These are phyloP conservation scores for Plutella xylostella DNA, from an alignment of 2,888 invertebrate genomes.

Conservation along the genomic window DNA sequence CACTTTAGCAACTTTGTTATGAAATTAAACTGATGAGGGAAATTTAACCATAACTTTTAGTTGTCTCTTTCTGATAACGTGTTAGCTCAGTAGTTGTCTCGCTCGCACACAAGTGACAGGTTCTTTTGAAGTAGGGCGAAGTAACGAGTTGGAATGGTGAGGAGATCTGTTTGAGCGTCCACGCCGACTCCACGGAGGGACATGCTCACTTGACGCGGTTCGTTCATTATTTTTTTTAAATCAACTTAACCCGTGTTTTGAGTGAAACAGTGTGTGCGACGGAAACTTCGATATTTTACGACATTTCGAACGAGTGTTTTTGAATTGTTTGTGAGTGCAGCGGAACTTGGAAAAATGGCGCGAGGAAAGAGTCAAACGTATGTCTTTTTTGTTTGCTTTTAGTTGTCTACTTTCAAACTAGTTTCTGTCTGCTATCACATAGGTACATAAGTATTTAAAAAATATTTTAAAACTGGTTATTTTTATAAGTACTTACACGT, in stretches of 20 bases:
- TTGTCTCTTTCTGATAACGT: not conserved
- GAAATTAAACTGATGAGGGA: not conserved
- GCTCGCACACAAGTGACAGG: slow-evolving; percentile 46
- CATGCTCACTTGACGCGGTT: slow-evolving; percentile 49
- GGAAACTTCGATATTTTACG: slow-evolving; percentile 17
- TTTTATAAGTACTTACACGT: too few relatives aligned
- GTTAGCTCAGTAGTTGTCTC: slow-evolving; percentile 26
- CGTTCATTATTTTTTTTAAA: not conserved
- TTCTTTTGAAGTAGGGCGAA: slow-evolving; percentile 57
- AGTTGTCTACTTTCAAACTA: too few relatives aligned
- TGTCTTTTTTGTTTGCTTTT: slow-evolving; percentile 26
- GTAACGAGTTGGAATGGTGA: not conserved
- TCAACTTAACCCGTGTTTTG: slow-evolving; percentile 22
- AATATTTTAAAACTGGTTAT: too few relatives aligned
- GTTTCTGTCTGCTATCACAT: too few relatives aligned
- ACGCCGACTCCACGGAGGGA: slow-evolving; percentile 56
- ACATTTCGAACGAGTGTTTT: slow-evolving; percentile 26
- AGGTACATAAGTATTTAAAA: too few relatives aligned
- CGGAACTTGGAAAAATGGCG: slow-evolving; percentile 36
- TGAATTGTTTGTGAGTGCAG: slow-evolving; percentile 25
- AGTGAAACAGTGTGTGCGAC: slow-evolving; percentile 35
- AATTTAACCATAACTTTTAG: not conserved
- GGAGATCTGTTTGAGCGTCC: slow-evolving; percentile 60
- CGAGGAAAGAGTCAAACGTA: slow-evolving; percentile 50
- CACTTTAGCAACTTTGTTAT: too few relatives aligned